phyloP scores from a whole-genome alignment of 2,113 vertebrate genomes.

The Gasterosteus aculeatus region DNA sequence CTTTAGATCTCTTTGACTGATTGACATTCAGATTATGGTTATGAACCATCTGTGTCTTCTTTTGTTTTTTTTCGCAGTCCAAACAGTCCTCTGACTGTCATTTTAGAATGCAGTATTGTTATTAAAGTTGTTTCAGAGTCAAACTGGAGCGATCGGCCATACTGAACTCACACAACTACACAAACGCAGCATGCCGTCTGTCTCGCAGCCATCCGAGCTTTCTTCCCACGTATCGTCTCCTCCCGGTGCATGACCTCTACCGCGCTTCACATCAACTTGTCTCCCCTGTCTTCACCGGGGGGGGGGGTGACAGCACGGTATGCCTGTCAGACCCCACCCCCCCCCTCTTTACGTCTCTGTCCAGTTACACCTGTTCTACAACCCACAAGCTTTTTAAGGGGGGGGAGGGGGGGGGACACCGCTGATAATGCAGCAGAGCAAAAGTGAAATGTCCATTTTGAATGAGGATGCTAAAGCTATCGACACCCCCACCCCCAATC shows the following conservation, averaged over 20 bases:
- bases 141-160: no score
- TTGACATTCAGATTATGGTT: background rate
- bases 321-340: conserved; percentile 17
- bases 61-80: background rate
- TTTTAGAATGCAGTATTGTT: background rate
- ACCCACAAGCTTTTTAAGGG: conserved; percentile 8
- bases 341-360: background rate
- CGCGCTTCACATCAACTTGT: conserved; percentile 40
- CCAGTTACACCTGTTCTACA: conserved; percentile 58
- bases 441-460: conserved; percentile 80
- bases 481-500: conserved; percentile 78
- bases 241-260: conserved; percentile 41
- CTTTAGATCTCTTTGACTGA: background rate
- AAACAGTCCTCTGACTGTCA: background rate
- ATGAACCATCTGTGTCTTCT: background rate
- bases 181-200: conserved; percentile 13
- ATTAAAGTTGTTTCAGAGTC: background rate
- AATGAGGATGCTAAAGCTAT: conserved; percentile 84
- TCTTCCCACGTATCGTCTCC: conserved; percentile 53
- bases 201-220: conserved; percentile 11
- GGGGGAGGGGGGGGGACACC: background rate
- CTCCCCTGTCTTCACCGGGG: conserved; percentile 41
- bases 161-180: background rate
- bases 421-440: conserved; percentile 42
- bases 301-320: conserved; percentile 22